Evolutionary conservation across 2,888 invertebrate genomes (phyloP).

Genomic region (Cephonodes hylas): DNA sequence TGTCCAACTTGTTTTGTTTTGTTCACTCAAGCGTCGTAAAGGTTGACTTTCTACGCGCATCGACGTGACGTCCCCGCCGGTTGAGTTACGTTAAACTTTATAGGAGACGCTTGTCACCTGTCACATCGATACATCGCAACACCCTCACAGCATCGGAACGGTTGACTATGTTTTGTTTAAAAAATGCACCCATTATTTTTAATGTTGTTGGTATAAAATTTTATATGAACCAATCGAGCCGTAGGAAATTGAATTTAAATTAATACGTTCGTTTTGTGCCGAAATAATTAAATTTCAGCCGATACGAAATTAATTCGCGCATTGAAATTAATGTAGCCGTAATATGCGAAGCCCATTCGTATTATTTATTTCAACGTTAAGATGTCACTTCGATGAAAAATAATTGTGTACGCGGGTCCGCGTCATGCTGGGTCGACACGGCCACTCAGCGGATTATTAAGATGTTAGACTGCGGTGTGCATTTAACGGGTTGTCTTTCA

Average conservation of each 20-base stretch:
- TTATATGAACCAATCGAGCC: conserved; percentile 26
- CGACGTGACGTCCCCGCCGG: conserved; percentile 64
- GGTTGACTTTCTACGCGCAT: conserved; percentile 76
- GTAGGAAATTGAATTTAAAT: conserved; percentile 34
- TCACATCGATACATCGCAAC: conserved; percentile 39
- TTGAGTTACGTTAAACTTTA: conserved; percentile 66
- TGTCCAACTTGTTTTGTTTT: conserved; percentile 78
- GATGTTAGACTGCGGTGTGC: conserved; percentile 61
- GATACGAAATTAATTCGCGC: conserved; percentile 43
- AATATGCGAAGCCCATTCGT: conserved; percentile 43
- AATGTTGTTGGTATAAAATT: conserved; percentile 10
- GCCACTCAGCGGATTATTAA: conserved; percentile 70
- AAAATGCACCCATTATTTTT: conserved; percentile 9
- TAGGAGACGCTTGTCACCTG: conserved; percentile 63
- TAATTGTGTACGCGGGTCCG: conserved; percentile 59
- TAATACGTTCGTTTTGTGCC: conserved; percentile 28
- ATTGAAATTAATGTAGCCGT: conserved; percentile 48
- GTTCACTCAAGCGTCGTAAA: conserved; percentile 71
- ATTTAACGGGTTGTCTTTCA: conserved; percentile 64
- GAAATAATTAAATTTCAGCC: conserved; percentile 35
- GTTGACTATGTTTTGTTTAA: conserved; percentile 29
- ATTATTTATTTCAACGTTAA: conserved; percentile 54
- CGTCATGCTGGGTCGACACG: conserved; percentile 76
- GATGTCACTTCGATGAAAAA: conserved; percentile 70
- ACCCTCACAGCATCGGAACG: conserved; percentile 30